phyloP scores from a whole-genome alignment of 1,140 invertebrate species.

The Leptoteleia sp. region DNA sequence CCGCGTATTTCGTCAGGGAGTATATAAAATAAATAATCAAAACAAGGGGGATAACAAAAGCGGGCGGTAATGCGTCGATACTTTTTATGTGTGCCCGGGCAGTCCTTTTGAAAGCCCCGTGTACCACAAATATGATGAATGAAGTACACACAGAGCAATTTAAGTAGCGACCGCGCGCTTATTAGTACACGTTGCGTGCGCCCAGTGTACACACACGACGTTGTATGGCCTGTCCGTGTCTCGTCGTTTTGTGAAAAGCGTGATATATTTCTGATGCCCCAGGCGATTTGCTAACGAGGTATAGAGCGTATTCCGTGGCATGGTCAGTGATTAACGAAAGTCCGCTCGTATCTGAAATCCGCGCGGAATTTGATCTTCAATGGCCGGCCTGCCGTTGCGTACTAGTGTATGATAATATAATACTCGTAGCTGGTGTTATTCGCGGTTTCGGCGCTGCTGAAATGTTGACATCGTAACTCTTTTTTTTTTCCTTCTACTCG shows the following conservation, averaged over 20 bases:
- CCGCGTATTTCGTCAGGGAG: too few species aligned
- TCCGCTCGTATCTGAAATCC: constrained; percentile 65
- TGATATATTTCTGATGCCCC: constrained; percentile 62
- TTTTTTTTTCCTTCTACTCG: too few species aligned
- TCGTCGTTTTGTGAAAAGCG: constrained; percentile 66
- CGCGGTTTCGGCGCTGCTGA: constrained; percentile 3
- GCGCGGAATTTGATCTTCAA: constrained; percentile 69
- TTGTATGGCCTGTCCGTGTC: constrained; percentile 27
- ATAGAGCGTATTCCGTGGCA: constrained; percentile 63
- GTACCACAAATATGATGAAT: constrained; percentile 30
- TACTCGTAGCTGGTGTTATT: constrained; percentile 36
- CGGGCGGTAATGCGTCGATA: too few species aligned
- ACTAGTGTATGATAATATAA: constrained; percentile 55
- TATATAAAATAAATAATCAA: too few species aligned
- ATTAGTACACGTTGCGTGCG: constrained; percentile 45
- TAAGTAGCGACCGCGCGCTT: constrained; percentile 37
- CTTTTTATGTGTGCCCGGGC: too few species aligned
- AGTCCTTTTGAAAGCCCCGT: constrained; percentile 19
- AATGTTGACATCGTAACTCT: constrained; percentile 10
- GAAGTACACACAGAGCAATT: constrained; percentile 47
- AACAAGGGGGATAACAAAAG: too few species aligned
- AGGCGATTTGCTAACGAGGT: constrained; percentile 71
- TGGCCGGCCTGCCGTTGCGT: constrained; percentile 17
- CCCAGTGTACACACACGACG: constrained; percentile 36
- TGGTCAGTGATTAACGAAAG: constrained; percentile 72